Evolutionary conservation across 2,888 invertebrate genomes (phyloP).

Genomic region (Bembecia ichneumoniformis): DNA sequence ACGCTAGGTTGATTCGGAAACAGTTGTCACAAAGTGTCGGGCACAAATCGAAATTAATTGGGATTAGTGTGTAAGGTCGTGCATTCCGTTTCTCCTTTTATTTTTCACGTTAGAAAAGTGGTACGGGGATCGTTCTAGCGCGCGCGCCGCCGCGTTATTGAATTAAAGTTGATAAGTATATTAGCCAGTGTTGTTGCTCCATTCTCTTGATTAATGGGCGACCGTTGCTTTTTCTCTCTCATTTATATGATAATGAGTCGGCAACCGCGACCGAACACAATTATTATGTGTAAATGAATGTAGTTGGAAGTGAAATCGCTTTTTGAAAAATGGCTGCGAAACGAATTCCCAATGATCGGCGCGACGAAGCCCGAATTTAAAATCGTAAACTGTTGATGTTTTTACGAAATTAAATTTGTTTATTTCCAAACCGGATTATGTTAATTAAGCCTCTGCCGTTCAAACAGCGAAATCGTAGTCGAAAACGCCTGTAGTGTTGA

Average conservation of each 20-base stretch:
- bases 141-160: constrained; percentile 56
- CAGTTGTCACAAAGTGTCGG: background rate
- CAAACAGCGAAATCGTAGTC: constrained; percentile 42
- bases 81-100: constrained; percentile 51
- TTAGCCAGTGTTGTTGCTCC: constrained; percentile 66
- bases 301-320: constrained; percentile 43
- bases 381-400: constrained; percentile 32
- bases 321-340: constrained; percentile 34
- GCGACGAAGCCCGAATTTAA: constrained; percentile 19
- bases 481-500: constrained; percentile 45
- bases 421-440: constrained; percentile 47
- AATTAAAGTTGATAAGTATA: constrained; percentile 72
- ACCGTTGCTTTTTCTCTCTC: constrained; percentile 67
- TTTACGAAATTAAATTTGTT: constrained; percentile 46
- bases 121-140: constrained; percentile 30
- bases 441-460: constrained; percentile 45
- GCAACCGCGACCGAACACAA: constrained; percentile 52
- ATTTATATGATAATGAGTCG: constrained; percentile 69
- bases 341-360: constrained; percentile 6
- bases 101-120: constrained; percentile 60
- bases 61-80: constrained; percentile 55
- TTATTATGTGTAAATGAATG: constrained; percentile 61
- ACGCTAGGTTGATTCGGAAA: no score
- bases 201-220: constrained; percentile 64
- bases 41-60: constrained; percentile 50